A percentile compares a stretch with the other conserved stretches of the same genome.
Evolutionary conservation across 2,888 invertebrate genomes (phyloP).

Genomic region (Rugalucina vietnamica): DNA sequence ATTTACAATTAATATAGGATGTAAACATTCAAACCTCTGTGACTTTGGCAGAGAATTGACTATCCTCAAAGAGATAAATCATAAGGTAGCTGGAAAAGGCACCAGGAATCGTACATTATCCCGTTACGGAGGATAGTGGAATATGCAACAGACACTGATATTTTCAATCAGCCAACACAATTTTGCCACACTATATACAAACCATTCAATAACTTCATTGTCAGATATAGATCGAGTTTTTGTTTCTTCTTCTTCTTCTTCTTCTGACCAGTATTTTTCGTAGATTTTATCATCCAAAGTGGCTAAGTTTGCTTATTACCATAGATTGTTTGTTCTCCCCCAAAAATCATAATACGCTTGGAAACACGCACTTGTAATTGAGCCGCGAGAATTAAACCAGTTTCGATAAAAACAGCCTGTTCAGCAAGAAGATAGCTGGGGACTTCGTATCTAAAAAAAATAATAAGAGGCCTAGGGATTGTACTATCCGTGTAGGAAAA

Average conservation of each 20-base stretch:
- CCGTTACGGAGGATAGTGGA: background rate
- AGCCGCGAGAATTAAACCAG: no score
- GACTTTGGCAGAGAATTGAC: background rate
- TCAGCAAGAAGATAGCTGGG: no score
- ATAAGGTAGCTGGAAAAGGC: background rate
- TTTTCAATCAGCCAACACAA: background rate
- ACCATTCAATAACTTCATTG: no score
- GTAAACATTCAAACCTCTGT: background rate
- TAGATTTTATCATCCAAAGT: background rate
- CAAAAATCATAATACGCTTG: no score
- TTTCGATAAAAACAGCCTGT: no score
- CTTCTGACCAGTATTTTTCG: background rate
- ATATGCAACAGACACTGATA: background rate
- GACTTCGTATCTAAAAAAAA: no score
- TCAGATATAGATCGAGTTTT: no score
- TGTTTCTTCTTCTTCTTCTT: background rate
- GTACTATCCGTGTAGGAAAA: no score
- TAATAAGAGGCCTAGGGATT: no score
- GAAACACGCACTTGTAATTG: no score
- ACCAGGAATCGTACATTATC: background rate
- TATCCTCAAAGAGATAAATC: background rate
- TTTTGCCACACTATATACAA: no score
- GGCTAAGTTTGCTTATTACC: background rate
- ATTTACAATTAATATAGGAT: background rate
- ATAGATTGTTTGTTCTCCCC: no score